Evolutionary conservation across 2,888 invertebrate genomes (phyloP), one percentile per base, ranked within the genome.

Genomic region (Macroteleia sp.): DNA sequence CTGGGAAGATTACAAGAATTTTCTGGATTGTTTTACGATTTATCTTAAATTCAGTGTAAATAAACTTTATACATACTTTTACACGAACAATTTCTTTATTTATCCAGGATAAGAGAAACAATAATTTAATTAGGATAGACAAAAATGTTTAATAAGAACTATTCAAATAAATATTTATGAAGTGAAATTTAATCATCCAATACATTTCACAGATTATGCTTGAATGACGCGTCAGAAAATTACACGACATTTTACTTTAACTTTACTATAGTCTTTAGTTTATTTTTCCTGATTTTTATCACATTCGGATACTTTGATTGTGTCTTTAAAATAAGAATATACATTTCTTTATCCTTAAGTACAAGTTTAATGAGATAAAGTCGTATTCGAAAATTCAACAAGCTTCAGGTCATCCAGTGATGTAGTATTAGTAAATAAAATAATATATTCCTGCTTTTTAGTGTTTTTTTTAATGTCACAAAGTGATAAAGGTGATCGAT

Each of bases 201-300:
- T 41, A 71, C 42, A 28, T 52, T 57, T 61, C 59, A 50, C 44
- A 48, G 71, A 54, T 71, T 71, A 62, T 48, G 71, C 16, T 62
- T 14, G 46, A 48, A 56, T 30, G 61, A 70, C 52, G 56, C 22
- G 52, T 62, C 44, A 57, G 50, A 52, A 74, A 57, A 61, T 67
- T 61, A 66, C 73, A 73, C 36, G 66, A 74, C 32, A 74, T 44
- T 74, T 74, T 44, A 59, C 66, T 66, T 74, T 44, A 73, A 25
- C 4, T 57, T 36, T 12, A 52, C 59, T 20, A 14, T n/a, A 20
- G 32, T 59, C 59, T 19, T 59, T 57, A 14, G 57, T 42, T 73
- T 73, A 57, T 73, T 73, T n/a, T 73, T 56, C 32, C 36, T 34
- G 62, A 64, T 64, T 64, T 56, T 64, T 64, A 73, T 73, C 73